Evolutionary conservation across 2,797 vertebrate species (phyloP).

Genomic region (Epinephelus malabaricus): DNA sequence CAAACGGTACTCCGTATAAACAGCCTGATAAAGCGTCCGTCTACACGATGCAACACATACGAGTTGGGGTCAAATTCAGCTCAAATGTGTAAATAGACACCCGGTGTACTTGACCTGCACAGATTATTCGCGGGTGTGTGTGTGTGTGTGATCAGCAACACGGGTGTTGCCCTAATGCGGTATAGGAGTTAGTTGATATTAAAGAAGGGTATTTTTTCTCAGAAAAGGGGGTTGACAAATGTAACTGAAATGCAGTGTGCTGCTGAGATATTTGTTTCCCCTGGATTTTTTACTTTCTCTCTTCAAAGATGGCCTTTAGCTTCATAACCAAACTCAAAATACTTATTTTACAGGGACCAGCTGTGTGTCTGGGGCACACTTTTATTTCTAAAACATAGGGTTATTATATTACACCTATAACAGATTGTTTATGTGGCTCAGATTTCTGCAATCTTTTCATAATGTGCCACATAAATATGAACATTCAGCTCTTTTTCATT

Average conservation of each 20-base stretch:
- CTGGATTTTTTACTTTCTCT: slow-evolving; percentile 79
- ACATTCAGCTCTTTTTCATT: not conserved
- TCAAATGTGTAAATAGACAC: slow-evolving; percentile 79
- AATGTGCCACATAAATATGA: not conserved
- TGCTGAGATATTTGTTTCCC: slow-evolving; percentile 77
- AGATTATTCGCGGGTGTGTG: slow-evolving; percentile 75
- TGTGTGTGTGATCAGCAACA: slow-evolving; percentile 74
- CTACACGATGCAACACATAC: slow-evolving; percentile 61
- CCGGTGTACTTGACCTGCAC: slow-evolving; percentile 81
- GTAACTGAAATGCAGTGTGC: slow-evolving; percentile 62
- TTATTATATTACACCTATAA: not conserved
- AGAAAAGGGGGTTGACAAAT: slow-evolving; percentile 52
- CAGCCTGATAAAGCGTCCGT: slow-evolving; percentile 59
- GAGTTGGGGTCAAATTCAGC: slow-evolving; percentile 75
- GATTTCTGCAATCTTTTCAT: not conserved
- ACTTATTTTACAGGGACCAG: slow-evolving; percentile 13
- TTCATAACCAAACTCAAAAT: slow-evolving; percentile 5
- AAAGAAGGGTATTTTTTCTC: slow-evolving; percentile 33
- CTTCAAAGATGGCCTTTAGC: slow-evolving; percentile 44
- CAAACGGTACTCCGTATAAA: slow-evolving; percentile 61
- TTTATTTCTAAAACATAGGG: not conserved
- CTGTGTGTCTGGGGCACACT: not conserved
- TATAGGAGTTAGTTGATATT: slow-evolving; percentile 53
- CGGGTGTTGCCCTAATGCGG: slow-evolving; percentile 80
- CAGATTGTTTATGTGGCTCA: not conserved